Evolutionary conservation across 2,888 invertebrate genomes (phyloP).

Genomic region (Limnephilus marmoratus): DNA sequence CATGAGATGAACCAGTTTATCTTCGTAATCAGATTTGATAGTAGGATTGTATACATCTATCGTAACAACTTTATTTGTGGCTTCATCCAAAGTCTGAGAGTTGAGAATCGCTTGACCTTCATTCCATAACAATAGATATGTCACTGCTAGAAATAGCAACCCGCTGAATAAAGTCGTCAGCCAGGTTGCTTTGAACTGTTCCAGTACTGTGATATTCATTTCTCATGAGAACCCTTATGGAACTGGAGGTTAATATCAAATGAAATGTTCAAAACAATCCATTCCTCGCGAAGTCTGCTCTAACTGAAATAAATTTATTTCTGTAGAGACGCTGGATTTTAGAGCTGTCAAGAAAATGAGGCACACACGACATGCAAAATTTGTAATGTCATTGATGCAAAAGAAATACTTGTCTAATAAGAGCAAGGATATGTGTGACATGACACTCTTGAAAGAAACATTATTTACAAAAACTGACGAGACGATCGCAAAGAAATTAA

Average conservation of each 20-base stretch:
- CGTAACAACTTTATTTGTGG: conserved; percentile 76
- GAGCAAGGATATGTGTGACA: not conserved
- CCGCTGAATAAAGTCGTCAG: conserved; percentile 84
- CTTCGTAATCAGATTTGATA: conserved; percentile 82
- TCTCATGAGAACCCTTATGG: conserved; percentile 8
- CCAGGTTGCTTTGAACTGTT: conserved; percentile 84
- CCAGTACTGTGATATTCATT: conserved; percentile 66
- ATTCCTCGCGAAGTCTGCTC: conserved; percentile 21
- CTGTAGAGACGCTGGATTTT: conserved; percentile 15
- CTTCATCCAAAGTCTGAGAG: conserved; percentile 88
- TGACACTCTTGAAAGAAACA: not conserved
- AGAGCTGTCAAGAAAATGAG: not conserved
- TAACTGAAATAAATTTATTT: conserved; percentile 45
- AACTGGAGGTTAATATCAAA: not conserved
- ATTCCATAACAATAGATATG: conserved; percentile 88
- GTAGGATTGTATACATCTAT: conserved; percentile 84
- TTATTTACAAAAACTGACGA: not conserved
- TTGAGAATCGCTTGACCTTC: conserved; percentile 91
- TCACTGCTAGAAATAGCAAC: conserved; percentile 81
- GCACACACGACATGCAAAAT: conserved; percentile 4
- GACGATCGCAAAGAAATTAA: not conserved
- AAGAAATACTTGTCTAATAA: not conserved
- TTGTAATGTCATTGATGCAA: conserved; percentile 7
- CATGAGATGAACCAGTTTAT: conserved; percentile 85
- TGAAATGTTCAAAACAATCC: conserved; percentile 13